Base-by-base conservation (phyloP, 2,113 vertebrate species). In the Camelus bactrianus region DNA sequence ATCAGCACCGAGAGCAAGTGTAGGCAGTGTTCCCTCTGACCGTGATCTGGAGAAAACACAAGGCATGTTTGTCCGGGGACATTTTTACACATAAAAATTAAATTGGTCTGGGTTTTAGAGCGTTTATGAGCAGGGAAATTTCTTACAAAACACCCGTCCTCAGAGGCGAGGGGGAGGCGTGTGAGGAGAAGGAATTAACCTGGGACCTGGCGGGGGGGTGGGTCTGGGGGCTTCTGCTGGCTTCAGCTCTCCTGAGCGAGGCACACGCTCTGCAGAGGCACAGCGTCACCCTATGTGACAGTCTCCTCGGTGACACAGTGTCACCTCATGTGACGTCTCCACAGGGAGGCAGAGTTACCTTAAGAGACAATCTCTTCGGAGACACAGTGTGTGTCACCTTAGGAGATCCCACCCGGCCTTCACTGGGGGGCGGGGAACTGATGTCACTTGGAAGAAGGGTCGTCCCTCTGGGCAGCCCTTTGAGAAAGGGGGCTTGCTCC, bases 1-100 rank as follows among this genome's bases (percentile, higher is more conserved):
- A 3, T 1, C 35, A 1, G 14, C 8, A 8, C 10, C 0, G 3
- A 2, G 13, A 67, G 30, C 5, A 20, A 32, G 2, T 0, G 4
- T 1, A 2, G 52, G 8, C 1, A 2, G 28, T 3, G 32, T 28
- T 26, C 50, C n/a, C 83, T 10, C 7, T 0, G 48, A 5, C 22
- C 1, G 2, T 1, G 14, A 16, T 24, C 35, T 72, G 19, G 22
- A 60, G 16, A 52, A 48, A 48, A 20, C 8, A 1, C 2, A 2
- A 4, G 19, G 6, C 3, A 0, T 26, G 19, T 87, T 48, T 42
- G 42, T 20, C 1, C 0, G 4, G 14, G 38, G 30, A 7, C 19
- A 28, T 15, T 60, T 75, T 58, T 16, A 56, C 2, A 30, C 38
- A 5, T 38, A 26, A 69, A 79, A 30, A 26, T 75, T 42, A 77